Percentiles rank a stretch among this genome's conserved stretches.
phyloP scores from a whole-genome alignment of 30 jellyfish, hydroid and myxozoan species.

The Euphysa ruthae region DNA sequence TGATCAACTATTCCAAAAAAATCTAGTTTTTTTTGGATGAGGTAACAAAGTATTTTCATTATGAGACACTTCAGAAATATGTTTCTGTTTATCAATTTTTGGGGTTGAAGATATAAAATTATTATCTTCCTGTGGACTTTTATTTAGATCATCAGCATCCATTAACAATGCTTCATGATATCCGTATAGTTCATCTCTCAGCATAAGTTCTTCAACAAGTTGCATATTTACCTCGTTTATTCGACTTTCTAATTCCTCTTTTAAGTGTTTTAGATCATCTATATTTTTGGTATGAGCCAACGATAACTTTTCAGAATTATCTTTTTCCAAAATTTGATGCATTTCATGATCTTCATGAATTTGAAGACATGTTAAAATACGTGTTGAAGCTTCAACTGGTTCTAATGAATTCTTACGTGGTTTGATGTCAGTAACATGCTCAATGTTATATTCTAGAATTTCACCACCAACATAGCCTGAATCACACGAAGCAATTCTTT shows the following conservation, averaged over 20 bases:
- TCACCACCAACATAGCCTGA: constrained; percentile 25
- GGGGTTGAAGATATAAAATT: background rate
- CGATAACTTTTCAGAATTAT: background rate
- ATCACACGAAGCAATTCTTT: constrained; percentile 21
- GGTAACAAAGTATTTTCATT: too few relatives aligned
- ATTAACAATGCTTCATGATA: constrained; percentile 15
- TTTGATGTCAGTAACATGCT: constrained; percentile 11
- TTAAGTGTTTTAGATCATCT: background rate
- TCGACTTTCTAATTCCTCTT: background rate
- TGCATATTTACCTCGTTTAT: background rate
- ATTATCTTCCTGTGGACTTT: background rate
- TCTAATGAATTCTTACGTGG: background rate
- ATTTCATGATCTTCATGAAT: constrained; percentile 21
- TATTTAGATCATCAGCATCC: constrained; percentile 24
- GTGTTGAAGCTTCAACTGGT: constrained; percentile 21
- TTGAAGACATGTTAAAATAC: background rate
- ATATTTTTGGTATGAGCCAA: constrained; percentile 9
- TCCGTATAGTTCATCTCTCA: constrained; percentile 14
- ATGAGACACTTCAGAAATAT: too few relatives aligned
- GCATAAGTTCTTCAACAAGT: constrained; percentile 14
- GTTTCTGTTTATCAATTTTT: too few relatives aligned
- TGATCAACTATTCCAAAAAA: too few relatives aligned
- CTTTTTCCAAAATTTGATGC: background rate
- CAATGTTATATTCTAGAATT: constrained; percentile 1
- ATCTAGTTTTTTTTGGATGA: too few relatives aligned